A percentile compares a stretch with the other conserved stretches of the same genome.
Conservation (phyloP, 1,140 invertebrate genomes). For the Pachyrhynchus sulphureomaculatus region DNA sequence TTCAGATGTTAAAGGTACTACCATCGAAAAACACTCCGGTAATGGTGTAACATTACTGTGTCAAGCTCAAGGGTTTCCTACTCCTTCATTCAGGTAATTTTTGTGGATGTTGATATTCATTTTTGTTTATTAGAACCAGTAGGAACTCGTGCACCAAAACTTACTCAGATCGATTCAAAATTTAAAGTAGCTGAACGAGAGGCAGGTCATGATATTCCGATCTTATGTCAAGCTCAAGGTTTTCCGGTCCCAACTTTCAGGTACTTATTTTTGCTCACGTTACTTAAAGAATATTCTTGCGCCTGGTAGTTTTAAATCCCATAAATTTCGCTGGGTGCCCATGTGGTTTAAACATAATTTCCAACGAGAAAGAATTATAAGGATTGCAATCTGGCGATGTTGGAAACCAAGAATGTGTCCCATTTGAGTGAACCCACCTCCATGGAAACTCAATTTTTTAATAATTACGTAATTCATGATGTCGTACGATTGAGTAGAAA, state of each 20-base stretch:
- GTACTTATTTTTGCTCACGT: constrained; percentile 46
- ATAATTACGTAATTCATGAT: no score
- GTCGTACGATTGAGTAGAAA: no score
- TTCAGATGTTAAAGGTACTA: constrained; percentile 55
- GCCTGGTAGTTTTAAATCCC: not conserved
- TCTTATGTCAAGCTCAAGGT: constrained; percentile 62
- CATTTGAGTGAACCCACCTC: no score
- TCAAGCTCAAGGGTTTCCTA: constrained; percentile 75
- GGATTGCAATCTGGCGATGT: no score
- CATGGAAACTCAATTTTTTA: no score
- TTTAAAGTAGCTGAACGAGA: constrained; percentile 56
- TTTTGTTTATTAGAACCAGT: constrained; percentile 61
- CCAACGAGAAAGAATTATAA: no score
- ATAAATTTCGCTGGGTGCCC: constrained; percentile 55
- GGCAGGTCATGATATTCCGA: constrained; percentile 39
- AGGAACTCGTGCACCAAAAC: constrained; percentile 64
- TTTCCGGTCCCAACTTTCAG: constrained; percentile 56
- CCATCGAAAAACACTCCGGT: constrained; percentile 39
- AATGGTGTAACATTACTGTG: constrained; percentile 63
- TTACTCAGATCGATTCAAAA: constrained; percentile 64
- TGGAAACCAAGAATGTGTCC: no score
- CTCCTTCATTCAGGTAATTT: constrained; percentile 52
- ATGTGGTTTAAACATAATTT: no score
- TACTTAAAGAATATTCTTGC: no score
- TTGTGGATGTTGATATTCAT: not conserved